Conservation (phyloP, 2,113 vertebrate species). For the Rhegmatorhina hoffmannsi region DNA sequence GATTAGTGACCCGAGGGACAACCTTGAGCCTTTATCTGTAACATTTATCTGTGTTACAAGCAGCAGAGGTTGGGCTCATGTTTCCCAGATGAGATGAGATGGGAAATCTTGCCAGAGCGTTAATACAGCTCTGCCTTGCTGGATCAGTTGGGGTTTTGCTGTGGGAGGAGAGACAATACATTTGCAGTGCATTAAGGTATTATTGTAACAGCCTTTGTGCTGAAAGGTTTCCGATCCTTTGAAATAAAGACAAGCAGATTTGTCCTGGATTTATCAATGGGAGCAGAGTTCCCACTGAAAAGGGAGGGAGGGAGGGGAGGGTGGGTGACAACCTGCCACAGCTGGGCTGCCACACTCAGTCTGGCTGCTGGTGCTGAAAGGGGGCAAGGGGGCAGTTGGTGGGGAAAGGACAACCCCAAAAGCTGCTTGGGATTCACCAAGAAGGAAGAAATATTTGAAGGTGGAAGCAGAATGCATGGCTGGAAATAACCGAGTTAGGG, state of each 20-base stretch:
- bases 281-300: not conserved
- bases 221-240: not conserved
- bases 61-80: not conserved
- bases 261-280: slow-evolving; percentile 51
- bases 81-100: accelerated
- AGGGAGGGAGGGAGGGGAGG: not conserved
- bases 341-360: not conserved
- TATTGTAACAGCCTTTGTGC: accelerated
- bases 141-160: not conserved
- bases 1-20: not conserved
- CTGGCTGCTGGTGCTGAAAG: not conserved
- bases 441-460: not conserved
- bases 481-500: not conserved
- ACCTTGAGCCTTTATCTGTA: not conserved
- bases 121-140: not conserved
- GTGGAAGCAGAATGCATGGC: not conserved
- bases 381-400: accelerated
- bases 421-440: not conserved
- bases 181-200: slow-evolving; percentile 28
- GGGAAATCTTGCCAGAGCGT: not conserved
- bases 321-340: not conserved
- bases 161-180: not conserved
- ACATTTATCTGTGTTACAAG: accelerated
- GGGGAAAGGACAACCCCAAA: not conserved
- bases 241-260: not conserved